Evolutionary conservation across 2,113 vertebrate genomes (phyloP), one percentile per base, ranked within the genome.

Genomic region (Sebastes fasciatus): DNA sequence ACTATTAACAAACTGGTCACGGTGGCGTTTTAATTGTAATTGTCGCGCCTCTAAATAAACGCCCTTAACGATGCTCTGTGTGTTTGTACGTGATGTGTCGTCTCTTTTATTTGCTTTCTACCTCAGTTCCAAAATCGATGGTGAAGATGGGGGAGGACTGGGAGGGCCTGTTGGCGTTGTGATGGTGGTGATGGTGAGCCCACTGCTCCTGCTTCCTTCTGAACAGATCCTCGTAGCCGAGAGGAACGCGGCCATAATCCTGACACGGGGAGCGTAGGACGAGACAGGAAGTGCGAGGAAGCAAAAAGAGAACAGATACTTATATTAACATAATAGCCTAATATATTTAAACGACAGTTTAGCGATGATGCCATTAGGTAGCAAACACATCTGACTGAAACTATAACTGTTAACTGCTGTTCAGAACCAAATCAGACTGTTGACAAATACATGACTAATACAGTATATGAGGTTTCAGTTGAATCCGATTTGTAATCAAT

Each of bases 201-300:
- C 98, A 98, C 77, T 98, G 98, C 61, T 99, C 98, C 3, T 97
- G 96, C 86, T 98, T 98, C 93, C 96, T 96, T 87, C 96, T 95
- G 85, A 97, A 95, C 9, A 97, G 96, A 79, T 99, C 97, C 80
- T 98, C 98, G 6, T 97, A 98, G 85, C 96, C 96, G 67, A 97
- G 94, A 90, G 97, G 96, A 89, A 97, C 93, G 77, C 96, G 97
- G 82, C 96, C 95, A 77, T 96, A 98, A 89, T 99, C 97, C 98
- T 98, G 84, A 74, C 26, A 51, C 89, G 16, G n/a, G n/a, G 9
- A 62, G 69, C 7, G 12, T n/a, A 13, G 70, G 73, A 66, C 1
- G 55, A 61, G 13, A 70, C 45, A 46, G 43, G 45, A 68, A 14
- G 11, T 1, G 48, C 13, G 40, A 62, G 34, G 49, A 51, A 12